Conservation (phyloP, 2,888 invertebrate genomes). For the Nemapogon koenigi region DNA sequence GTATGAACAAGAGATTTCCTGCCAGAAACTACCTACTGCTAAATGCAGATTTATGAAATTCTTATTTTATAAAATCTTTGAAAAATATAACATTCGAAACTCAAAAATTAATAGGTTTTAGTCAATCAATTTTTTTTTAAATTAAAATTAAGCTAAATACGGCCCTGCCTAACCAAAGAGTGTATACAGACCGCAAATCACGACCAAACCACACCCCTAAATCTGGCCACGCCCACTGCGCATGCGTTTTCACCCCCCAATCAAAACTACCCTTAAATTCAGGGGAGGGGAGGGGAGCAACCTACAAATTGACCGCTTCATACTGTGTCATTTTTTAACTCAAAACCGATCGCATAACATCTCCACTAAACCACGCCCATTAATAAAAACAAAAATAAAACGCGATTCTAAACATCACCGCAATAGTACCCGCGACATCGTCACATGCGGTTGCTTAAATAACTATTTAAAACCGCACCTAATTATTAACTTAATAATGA, state of each 20-base stretch:
- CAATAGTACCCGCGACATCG: conserved; percentile 31
- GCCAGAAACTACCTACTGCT: too few relatives aligned
- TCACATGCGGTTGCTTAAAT: conserved; percentile 27
- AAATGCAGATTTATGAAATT: too few relatives aligned
- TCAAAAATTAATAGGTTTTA: too few relatives aligned
- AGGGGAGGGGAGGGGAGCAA: background rate
- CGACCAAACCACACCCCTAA: conserved; percentile 52
- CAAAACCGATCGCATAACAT: conserved; percentile 46
- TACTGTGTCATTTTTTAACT: conserved; percentile 55
- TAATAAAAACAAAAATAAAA: too few relatives aligned
- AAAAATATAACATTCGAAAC: too few relatives aligned
- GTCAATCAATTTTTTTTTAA: background rate
- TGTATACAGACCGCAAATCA: conserved; percentile 58
- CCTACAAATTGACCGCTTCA: conserved; percentile 45
- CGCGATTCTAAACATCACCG: too few relatives aligned
- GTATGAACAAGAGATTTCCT: too few relatives aligned
- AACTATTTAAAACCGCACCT: background rate
- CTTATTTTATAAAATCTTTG: too few relatives aligned
- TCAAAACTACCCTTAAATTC: conserved; percentile 19
- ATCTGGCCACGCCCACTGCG: conserved; percentile 43
- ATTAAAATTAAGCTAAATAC: conserved; percentile 20
- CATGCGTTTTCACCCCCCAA: conserved; percentile 39
- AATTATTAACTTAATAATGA: conserved; percentile 13
- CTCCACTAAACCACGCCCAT: too few relatives aligned
- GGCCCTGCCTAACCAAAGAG: conserved; percentile 50